phyloP scores from a whole-genome alignment of 1,140 invertebrate genomes.

The Rhynchophorus ferrugineus region DNA sequence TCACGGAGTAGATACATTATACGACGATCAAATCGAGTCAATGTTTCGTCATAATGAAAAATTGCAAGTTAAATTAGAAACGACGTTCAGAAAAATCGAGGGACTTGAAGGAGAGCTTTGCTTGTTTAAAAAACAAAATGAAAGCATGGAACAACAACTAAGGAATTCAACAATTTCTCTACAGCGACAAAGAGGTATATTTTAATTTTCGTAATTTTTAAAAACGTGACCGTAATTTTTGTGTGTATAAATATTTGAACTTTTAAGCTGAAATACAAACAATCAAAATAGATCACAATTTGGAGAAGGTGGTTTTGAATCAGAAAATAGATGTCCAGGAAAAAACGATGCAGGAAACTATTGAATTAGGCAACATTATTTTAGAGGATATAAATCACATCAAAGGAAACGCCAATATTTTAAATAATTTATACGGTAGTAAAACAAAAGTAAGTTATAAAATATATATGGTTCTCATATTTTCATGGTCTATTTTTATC shows the following conservation, averaged over 20 bases:
- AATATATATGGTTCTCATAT: too few species aligned
- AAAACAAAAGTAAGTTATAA: too few species aligned
- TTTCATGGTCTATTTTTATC: too few species aligned
- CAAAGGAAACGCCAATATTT: too few species aligned
- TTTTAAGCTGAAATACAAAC: conserved; percentile 12
- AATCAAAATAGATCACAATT: conserved; percentile 15
- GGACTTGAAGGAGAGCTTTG: conserved; percentile 23
- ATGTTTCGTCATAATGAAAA: conserved; percentile 22
- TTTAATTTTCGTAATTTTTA: neutral
- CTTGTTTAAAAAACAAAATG: conserved; percentile 24
- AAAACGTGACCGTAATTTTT: neutral
- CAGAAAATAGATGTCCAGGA: conserved; percentile 6
- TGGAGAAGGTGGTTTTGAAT: conserved; percentile 15
- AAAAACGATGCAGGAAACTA: conserved; percentile 12
- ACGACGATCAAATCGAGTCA: conserved; percentile 13
- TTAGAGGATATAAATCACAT: conserved; percentile 19
- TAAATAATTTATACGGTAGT: too few species aligned
- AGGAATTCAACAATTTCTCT: conserved; percentile 17
- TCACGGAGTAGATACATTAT: conserved; percentile 3
- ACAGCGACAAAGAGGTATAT: conserved; percentile 12
- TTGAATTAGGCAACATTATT: conserved; percentile 7
- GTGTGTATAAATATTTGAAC: neutral
- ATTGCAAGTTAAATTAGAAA: conserved; percentile 20
- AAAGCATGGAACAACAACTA: conserved; percentile 18
- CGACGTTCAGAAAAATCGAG: conserved; percentile 15